Evolutionary conservation across 2,888 invertebrate species (phyloP), one percentile per base, ranked within the genome.

Genomic region (Dascillus cervinus): DNA sequence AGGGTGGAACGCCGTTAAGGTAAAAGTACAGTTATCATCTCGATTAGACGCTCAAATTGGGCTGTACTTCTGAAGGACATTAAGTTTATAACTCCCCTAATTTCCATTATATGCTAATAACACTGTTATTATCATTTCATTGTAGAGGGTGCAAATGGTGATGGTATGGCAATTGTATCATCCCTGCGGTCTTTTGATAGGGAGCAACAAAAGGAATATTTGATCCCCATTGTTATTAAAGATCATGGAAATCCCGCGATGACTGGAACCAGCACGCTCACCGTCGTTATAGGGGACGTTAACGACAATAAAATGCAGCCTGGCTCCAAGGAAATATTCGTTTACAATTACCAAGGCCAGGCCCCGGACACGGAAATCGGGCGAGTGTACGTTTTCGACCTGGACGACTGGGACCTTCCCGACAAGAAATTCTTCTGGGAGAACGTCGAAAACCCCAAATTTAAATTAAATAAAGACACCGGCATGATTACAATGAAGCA

Each of bases 271-370:
- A 91, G 91, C 56, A 95, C 94, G 0, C 69, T 97, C 19, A 95
- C 94, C 0, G 90, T 97, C 13, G 89, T 95, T 27, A 96, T 98
- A 51, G 96, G 96, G 11, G 97, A 98, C 65, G 86, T 89, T 11
- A 98, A 98, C 64, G 97, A 97, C 62, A 96, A 97, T 65, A 90
- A 92, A 68, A 98, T 97, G 91, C 89, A 89, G 58, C 91, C 96
- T 0, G 98, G 97, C 1, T 84, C 88, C 3, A 97, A 97, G 70
- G 87, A 94, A 46, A 92, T 98, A 54, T 87, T 94, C 58, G 92
- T 96, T 2, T 97, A 97, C 66, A 96, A 94, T 66, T 98, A 97
- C 52, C 77, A 88, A 75, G 87, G 89, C 8, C 84, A 86, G 64
- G 82, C 89, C 32, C 56, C 85, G 13, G 89, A 87, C 50, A 88